Base-by-base conservation (phyloP, 2,113 vertebrate genomes). In the Baryphthengus martii region DNA sequence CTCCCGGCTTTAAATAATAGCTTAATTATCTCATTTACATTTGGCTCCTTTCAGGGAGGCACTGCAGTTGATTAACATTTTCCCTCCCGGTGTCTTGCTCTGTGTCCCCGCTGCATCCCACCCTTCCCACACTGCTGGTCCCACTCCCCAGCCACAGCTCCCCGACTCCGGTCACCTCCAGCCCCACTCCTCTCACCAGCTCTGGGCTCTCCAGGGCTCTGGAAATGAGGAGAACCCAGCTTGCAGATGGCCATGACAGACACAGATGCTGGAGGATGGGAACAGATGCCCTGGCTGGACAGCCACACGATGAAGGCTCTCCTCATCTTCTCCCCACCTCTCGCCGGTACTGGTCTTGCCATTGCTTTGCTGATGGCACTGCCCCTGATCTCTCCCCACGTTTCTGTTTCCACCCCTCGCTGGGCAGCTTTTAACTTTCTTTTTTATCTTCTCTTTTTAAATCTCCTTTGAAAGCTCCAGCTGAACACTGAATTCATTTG, bases 1-100 rank as follows among this genome's bases (percentile, higher is more conserved):
- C 95, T 97, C 91, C 92, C n/a, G 85, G 97, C 97, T 97, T 97
- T 97, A 97, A 98, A 97, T 98, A 98, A 97, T 97, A 96, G 96
- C 94, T 96, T 98, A 98, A 98, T 98, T 97, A 98, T 97, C 97
- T 97, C 95, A 98, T 97, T 98, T 97, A 97, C 97, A 98, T 98
- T 97, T 97, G 95, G 97, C 97, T 97, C 97, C 91, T 96, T 94
- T 96, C 97, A 97, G 91, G 96, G 97, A 97, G 39, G 61, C 95
- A 95, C 96, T 97, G 73, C 91, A n/a, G 67, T 90, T 96, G 96
- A 96, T 98, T 98, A 97, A 97, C 97, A 96, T 97, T 96, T 97
- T 98, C 96, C 96, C 93, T 97, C 95, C 95, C 77, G 81, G 88
- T 93, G 92, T 93, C 94, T 95, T 39, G 7, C 65, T 95, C 95